Base-by-base conservation (phyloP, 2,797 vertebrate species). In the Fundulus diaphanus region DNA sequence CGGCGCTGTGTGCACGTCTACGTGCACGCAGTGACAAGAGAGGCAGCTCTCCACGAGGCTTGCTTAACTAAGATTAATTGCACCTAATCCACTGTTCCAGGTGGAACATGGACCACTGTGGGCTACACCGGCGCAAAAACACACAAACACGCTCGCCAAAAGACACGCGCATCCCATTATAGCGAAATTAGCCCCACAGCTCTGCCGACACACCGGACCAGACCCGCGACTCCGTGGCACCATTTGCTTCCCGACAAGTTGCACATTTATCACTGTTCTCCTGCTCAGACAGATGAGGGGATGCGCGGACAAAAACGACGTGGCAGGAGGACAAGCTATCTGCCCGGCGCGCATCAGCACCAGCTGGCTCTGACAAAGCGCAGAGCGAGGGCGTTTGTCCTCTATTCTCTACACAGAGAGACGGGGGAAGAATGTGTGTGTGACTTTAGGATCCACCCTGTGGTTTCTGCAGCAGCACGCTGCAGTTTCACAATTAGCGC, bases 21-120 rank as follows among this genome's bases (percentile, higher is more conserved):
- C 44, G 82, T 82, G 68, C 35, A 3, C 35, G 75, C 61, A 46
- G 40, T 54, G 56, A 54, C 73, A 74, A 80, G 79, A 76, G 75
- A 84, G 85, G 89, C 86, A 85, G 78, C 82, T 76, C 85, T 88
- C 89, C 24, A 65, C 88, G 76, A 90, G 87, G 81, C 90, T 93
- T 85, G 86, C 93, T 93, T 94, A 95, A 96, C 93, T 87, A 94
- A 95, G 94, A 95, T 94, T 94, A 95, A 95, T 94, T 94, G 92
- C 93, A 92, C 86, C 92, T 93, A 93, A 95, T 94, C 92, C 92
- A 88, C 79, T 87, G 91, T 91, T 92, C 93, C 94, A 93, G 91
- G 91, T 92, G 93, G 91, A 94, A 92, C 92, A 90, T 75, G 83
- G 81, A 81, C 72, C 37, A 20, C 27, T 66, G 78, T 78, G 83